These are phyloP conservation scores for Steinernema khuongi DNA, from an alignment of 1,140 invertebrate species.

Conservation along the genomic window DNA sequence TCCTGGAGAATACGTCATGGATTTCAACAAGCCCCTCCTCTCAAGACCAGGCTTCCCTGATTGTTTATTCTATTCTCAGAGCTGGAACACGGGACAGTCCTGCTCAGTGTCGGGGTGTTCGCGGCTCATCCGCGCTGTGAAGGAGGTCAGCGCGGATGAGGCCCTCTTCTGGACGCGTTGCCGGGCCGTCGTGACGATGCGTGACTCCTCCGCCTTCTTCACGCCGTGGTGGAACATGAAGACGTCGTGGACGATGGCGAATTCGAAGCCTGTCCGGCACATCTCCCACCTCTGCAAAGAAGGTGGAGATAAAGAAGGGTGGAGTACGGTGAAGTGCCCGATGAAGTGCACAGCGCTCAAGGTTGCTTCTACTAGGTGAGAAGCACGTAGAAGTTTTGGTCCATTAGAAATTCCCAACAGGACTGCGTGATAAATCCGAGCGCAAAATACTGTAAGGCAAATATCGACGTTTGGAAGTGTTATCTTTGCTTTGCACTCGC, in stretches of 20 bases:
- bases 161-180: not conserved
- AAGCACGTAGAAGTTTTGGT: too few relatives aligned
- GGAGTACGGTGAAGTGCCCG: too few relatives aligned
- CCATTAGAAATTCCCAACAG: too few relatives aligned
- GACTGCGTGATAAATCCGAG: too few relatives aligned
- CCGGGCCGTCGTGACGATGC: not conserved
- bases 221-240: constrained; percentile 4
- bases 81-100: not conserved
- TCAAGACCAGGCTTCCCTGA: too few relatives aligned
- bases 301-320: not conserved
- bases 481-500: too few relatives aligned
- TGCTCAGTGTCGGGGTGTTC: not conserved
- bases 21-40: too few relatives aligned
- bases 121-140: not conserved
- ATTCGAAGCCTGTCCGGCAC: not conserved
- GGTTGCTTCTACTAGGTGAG: too few relatives aligned
- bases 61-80: not conserved
- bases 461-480: too few relatives aligned
- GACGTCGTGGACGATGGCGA: constrained; percentile 10
- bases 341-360: too few relatives aligned
- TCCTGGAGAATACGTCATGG: too few relatives aligned
- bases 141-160: not conserved
- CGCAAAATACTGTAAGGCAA: too few relatives aligned
- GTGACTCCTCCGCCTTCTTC: not conserved
- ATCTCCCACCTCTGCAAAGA: constrained; percentile 12